phyloP scores from a whole-genome alignment of 2,888 invertebrate genomes.

The Aspidapion aeneum region DNA sequence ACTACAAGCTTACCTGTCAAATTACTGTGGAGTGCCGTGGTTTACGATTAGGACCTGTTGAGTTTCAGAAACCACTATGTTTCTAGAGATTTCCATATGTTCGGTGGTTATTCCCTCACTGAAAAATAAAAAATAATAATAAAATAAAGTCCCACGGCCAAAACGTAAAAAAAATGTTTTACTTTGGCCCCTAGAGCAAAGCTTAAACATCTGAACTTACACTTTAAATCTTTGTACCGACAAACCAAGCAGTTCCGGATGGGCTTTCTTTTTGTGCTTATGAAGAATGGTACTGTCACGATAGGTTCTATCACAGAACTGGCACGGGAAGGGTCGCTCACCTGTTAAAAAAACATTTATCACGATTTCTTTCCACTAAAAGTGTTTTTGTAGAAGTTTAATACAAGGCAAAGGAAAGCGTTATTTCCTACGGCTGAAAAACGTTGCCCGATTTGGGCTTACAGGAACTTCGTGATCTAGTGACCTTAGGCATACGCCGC shows the following conservation, averaged over 20 bases:
- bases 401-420: no score
- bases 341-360: conserved; percentile 19
- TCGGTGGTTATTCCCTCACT: neutral
- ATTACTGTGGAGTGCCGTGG: neutral
- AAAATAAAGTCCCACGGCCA: no score
- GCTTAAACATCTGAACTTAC: neutral
- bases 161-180: no score
- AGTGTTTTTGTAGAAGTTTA: no score
- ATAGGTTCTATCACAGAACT: conserved; percentile 20
- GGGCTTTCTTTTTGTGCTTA: conserved; percentile 22
- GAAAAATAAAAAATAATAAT: neutral
- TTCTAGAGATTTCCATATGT: neutral
- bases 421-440: no score
- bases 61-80: neutral
- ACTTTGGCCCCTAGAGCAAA: no score
- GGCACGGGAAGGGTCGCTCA: conserved; percentile 23
- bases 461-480: no score
- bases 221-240: neutral
- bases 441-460: no score
- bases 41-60: no score
- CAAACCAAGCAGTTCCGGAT: conserved; percentile 13
- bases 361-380: no score
- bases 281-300: conserved; percentile 22
- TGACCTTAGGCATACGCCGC: no score
- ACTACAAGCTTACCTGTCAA: no score